These are phyloP conservation scores for Romanogobio albipinnatus DNA, from an alignment of 2,113 vertebrate species.

Conservation along the genomic window DNA sequence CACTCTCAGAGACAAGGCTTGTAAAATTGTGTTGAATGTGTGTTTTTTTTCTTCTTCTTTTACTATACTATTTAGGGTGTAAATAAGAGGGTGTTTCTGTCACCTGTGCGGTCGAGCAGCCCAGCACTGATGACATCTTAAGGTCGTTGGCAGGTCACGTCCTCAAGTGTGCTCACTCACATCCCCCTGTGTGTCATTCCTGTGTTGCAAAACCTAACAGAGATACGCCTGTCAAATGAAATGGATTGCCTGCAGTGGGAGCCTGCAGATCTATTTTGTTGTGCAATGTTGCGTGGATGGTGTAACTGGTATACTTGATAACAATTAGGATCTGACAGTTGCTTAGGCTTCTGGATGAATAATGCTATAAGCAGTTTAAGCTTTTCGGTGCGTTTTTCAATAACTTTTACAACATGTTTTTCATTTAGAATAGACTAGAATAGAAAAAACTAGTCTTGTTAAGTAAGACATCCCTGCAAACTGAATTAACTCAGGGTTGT, in stretches of 20 bases:
- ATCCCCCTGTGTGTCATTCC: background rate
- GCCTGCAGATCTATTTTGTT: background rate
- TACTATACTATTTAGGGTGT: background rate
- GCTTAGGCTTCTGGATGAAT: constrained; percentile 5
- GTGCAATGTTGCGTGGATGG: background rate
- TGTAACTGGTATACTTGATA: constrained; percentile 12
- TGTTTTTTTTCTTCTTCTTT: background rate
- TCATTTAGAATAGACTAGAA: background rate
- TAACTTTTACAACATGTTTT: background rate
- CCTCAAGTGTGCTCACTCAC: constrained; percentile 43
- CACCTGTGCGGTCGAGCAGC: background rate
- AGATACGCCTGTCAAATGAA: background rate
- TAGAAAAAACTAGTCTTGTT: background rate
- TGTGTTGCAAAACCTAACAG: background rate
- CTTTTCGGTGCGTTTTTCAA: background rate
- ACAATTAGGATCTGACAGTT: constrained; percentile 9
- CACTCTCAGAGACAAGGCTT: background rate
- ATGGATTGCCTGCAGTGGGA: background rate
- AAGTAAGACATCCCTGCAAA: background rate
- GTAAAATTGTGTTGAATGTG: background rate
- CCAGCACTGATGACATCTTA: constrained; percentile 2
- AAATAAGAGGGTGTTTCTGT: constrained; percentile 29
- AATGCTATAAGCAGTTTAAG: background rate
- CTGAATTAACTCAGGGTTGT: background rate
- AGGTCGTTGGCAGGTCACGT: constrained; percentile 37